Percentiles rank a stretch among this genome's conserved stretches.
Conservation (phyloP, 2,888 invertebrate species). For the Drosophila suboccidentalis region DNA sequence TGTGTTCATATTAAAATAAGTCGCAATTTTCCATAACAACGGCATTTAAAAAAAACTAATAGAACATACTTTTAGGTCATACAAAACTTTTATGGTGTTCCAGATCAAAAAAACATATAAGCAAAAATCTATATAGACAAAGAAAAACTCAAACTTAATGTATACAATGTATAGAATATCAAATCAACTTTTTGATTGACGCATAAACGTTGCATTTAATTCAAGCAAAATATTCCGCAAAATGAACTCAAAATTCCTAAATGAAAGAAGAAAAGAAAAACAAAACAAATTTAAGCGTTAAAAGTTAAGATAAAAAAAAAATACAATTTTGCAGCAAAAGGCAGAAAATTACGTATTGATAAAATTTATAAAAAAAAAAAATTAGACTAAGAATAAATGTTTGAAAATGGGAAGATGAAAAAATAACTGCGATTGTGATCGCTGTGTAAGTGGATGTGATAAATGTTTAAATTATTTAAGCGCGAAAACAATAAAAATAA, state of each 20-base stretch:
- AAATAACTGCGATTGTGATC: conserved; percentile 79
- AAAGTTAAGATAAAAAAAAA: conserved; percentile 45
- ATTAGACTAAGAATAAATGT: conserved; percentile 44
- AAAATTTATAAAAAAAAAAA: conserved; percentile 45
- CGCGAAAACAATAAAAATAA: conserved; percentile 63
- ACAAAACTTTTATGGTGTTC: conserved; percentile 34
- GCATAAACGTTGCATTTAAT: conserved; percentile 49
- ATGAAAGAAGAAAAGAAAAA: conserved; percentile 36
- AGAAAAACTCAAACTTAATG: conserved; percentile 19
- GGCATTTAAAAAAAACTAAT: conserved; percentile 44
- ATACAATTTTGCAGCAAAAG: conserved; percentile 53
- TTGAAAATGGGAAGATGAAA: conserved; percentile 59
- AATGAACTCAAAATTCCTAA: conserved; percentile 82
- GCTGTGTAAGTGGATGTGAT: conserved; percentile 85
- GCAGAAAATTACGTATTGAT: conserved; percentile 61
- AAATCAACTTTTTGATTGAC: conserved; percentile 39
- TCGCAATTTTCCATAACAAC: conserved; percentile 30
- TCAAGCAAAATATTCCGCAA: conserved; percentile 69
- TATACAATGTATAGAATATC: conserved; percentile 34
- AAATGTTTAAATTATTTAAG: conserved; percentile 83
- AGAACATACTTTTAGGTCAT: conserved; percentile 28
- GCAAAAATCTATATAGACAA: conserved; percentile 11
- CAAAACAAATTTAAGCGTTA: conserved; percentile 54
- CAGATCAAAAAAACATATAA: conserved; percentile 18
- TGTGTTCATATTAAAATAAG: conserved; percentile 65